Evolutionary conservation across 2,797 vertebrate genomes (phyloP).

Genomic region (Typhlichthys eigenmanni): DNA sequence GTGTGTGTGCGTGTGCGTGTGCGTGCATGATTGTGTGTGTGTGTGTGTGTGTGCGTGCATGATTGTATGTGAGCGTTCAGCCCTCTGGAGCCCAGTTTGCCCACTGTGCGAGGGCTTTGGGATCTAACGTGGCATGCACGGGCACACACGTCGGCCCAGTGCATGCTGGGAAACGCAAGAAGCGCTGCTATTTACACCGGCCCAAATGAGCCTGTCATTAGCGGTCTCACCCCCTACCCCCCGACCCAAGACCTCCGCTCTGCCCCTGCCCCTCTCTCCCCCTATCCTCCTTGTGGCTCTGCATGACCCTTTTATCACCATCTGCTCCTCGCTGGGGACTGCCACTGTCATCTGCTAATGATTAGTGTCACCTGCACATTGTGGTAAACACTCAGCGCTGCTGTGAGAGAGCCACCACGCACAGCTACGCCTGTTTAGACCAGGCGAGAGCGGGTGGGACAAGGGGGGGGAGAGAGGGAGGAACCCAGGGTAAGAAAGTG

Average conservation of each 20-base stretch:
- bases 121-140: conserved; percentile 52
- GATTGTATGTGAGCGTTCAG: conserved; percentile 41
- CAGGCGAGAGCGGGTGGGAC: conserved; percentile 34
- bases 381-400: conserved; percentile 76
- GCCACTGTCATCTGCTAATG: conserved; percentile 88
- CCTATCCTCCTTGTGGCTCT: conserved; percentile 33
- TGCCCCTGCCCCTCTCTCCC: not conserved
- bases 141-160: conserved; percentile 22
- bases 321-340: conserved; percentile 84
- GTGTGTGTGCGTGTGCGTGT: conserved; percentile 45
- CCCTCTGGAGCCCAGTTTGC: conserved; percentile 38
- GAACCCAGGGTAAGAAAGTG: not conserved
- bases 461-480: not conserved
- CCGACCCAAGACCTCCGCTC: conserved; percentile 1
- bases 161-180: conserved; percentile 21
- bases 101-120: conserved; percentile 53
- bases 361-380: conserved; percentile 91
- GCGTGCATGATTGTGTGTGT: no score
- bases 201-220: conserved; percentile 40
- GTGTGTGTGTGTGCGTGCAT: conserved; percentile 29
- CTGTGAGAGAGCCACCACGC: conserved; percentile 46
- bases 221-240: conserved; percentile 20
- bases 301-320: conserved; percentile 82
- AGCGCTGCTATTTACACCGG: conserved; percentile 43
- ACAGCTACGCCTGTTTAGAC: conserved; percentile 61